A percentile compares a stretch with the other conserved stretches of the same genome.
Evolutionary conservation across 2,797 vertebrate species (phyloP).

Genomic region (Falco naumanni): DNA sequence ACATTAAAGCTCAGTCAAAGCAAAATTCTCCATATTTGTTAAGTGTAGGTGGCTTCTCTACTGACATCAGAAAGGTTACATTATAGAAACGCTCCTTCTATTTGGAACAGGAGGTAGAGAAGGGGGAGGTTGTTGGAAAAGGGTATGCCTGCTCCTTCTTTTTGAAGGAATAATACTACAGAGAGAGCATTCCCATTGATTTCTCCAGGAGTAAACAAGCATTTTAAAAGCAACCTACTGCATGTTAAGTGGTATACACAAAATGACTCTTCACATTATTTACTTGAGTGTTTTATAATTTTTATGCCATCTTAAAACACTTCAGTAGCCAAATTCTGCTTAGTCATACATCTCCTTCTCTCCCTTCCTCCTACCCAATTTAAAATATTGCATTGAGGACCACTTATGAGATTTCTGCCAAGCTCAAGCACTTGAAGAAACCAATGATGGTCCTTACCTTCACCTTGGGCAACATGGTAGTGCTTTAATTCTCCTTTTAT

Average conservation of each 20-base stretch:
- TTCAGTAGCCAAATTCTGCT: not conserved
- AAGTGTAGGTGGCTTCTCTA: not conserved
- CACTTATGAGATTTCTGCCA: not conserved
- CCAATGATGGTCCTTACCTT: not conserved
- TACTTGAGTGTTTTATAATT: not conserved
- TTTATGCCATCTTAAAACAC: not conserved
- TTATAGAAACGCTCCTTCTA: not conserved
- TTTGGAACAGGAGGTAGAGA: not conserved
- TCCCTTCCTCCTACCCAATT: not conserved
- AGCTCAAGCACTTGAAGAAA: not conserved
- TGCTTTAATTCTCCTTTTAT: not conserved
- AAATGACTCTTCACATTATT: not conserved
- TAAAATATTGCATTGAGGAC: accelerated
- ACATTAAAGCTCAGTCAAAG: too few species aligned
- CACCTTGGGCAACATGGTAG: not conserved
- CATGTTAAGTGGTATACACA: not conserved
- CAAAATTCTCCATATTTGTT: too few species aligned
- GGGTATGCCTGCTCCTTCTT: not conserved
- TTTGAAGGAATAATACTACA: not conserved
- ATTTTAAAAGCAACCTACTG: not conserved
- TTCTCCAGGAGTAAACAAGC: not conserved
- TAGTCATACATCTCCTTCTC: not conserved
- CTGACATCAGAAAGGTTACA: not conserved
- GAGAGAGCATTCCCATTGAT: not conserved
- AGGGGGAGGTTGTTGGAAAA: not conserved